Conservation (phyloP, 2,888 invertebrate species). For the Xestia xanthographa region DNA sequence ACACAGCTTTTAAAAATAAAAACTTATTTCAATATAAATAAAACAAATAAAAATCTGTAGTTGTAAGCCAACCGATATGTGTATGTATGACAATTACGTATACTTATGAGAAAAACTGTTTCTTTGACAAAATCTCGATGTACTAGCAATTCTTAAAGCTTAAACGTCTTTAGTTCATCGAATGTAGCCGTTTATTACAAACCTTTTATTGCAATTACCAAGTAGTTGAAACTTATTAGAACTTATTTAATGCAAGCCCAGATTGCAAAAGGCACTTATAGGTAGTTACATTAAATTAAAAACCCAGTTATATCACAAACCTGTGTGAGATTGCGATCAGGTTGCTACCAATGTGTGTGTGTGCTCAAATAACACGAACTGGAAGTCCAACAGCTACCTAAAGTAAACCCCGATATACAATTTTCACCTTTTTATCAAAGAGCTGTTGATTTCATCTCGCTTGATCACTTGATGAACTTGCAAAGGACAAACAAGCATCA, state of each 20-base stretch:
- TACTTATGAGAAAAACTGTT: background rate
- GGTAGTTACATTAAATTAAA: constrained; percentile 45
- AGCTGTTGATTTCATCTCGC: constrained; percentile 71
- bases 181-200: constrained; percentile 1
- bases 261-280: constrained; percentile 48
- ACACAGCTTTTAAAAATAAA: background rate
- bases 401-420: constrained; percentile 59
- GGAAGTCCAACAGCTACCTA: constrained; percentile 60
- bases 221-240: constrained; percentile 34
- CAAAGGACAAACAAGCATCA: constrained; percentile 78
- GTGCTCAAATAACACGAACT: constrained; percentile 59
- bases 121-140: background rate
- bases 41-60: background rate
- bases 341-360: constrained; percentile 41
- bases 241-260: constrained; percentile 17
- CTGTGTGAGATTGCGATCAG: constrained; percentile 56
- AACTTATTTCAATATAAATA: background rate
- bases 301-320: constrained; percentile 55
- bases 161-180: background rate
- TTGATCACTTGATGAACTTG: constrained; percentile 63
- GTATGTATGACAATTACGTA: background rate
- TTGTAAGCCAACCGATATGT: background rate
- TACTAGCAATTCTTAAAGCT: background rate
- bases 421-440: constrained; percentile 71
- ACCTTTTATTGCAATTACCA: constrained; percentile 30